Percentiles rank a stretch among this genome's conserved stretches.
Evolutionary conservation across 2,113 vertebrate species (phyloP).

Genomic region (Felis chaus): DNA sequence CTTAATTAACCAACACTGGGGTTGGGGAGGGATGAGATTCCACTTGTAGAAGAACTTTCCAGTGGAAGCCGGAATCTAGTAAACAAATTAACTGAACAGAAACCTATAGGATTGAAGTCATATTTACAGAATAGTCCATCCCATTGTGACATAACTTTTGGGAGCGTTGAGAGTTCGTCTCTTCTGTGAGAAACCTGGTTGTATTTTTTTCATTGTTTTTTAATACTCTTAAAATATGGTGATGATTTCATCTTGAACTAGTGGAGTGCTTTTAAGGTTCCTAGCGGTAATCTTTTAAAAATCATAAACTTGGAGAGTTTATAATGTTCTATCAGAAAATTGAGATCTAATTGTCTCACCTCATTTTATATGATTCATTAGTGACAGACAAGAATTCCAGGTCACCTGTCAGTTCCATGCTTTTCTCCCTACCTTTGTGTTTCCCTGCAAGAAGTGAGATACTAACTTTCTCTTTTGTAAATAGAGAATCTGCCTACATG

Average conservation of each 20-base stretch:
- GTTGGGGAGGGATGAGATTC: neutral
- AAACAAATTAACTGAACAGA: neutral
- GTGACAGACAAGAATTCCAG: neutral
- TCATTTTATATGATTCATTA: neutral
- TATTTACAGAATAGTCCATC: neutral
- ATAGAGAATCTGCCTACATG: neutral
- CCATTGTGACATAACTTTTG: neutral
- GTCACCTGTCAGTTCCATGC: neutral
- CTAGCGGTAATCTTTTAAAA: slow-evolving; percentile 38
- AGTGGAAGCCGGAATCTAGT: neutral
- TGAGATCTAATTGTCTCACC: neutral
- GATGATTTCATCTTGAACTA: slow-evolving; percentile 41
- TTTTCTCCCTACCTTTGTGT: neutral
- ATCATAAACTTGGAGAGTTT: neutral
- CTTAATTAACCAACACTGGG: neutral
- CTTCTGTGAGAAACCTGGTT: slow-evolving; percentile 27
- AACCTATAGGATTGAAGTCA: neutral
- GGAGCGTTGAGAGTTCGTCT: neutral
- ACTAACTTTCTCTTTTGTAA: slow-evolving; percentile 22
- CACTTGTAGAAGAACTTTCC: slow-evolving; percentile 32
- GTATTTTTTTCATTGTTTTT: slow-evolving; percentile 46
- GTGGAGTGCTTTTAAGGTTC: slow-evolving; percentile 15
- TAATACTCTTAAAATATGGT: slow-evolving; percentile 56
- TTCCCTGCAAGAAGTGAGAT: slow-evolving; percentile 16
- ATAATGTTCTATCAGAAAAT: slow-evolving; percentile 42